A percentile compares a stretch with the other conserved stretches of the same genome.
These are phyloP conservation scores for Oxyscelio sp. DNA, from an alignment of 2,888 invertebrate species.

Conservation along the genomic window DNA sequence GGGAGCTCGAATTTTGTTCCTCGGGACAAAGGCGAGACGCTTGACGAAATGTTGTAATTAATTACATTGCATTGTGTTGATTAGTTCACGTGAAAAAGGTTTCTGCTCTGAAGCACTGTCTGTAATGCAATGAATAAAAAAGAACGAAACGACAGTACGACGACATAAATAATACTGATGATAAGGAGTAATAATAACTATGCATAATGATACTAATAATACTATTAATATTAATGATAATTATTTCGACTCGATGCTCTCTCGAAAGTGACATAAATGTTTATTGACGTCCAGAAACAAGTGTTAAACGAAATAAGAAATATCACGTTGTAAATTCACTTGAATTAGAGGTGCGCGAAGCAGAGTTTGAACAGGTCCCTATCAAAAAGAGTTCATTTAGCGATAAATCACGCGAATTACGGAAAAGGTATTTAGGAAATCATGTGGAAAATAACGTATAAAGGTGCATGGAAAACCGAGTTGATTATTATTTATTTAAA, in stretches of 20 bases:
- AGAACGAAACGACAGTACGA: conserved; percentile 72
- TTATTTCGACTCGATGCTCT: conserved; percentile 67
- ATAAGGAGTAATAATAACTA: conserved; percentile 52
- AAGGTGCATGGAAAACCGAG: too few species aligned
- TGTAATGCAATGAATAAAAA: conserved; percentile 66
- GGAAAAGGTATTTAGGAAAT: too few species aligned
- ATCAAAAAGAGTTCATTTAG: too few species aligned
- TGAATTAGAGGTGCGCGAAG: neutral
- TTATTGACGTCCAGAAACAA: conserved; percentile 51
- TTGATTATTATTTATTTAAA: too few species aligned
- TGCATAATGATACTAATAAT: conserved; percentile 51
- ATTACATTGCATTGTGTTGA: conserved; percentile 38
- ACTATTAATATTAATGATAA: conserved; percentile 58
- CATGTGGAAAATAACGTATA: too few species aligned
- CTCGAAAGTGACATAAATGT: conserved; percentile 65
- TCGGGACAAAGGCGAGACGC: conserved; percentile 9
- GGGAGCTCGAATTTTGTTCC: conserved; percentile 8
- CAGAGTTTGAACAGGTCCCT: neutral
- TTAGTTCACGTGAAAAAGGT: conserved; percentile 55
- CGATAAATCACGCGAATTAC: too few species aligned
- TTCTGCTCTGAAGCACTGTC: conserved; percentile 62
- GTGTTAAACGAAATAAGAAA: conserved; percentile 41
- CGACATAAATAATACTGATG: conserved; percentile 63
- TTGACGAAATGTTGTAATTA: conserved; percentile 42
- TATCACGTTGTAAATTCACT: conserved; percentile 34